Base-by-base conservation (phyloP, 2,797 vertebrate genomes). In the Antennarius maculatus region DNA sequence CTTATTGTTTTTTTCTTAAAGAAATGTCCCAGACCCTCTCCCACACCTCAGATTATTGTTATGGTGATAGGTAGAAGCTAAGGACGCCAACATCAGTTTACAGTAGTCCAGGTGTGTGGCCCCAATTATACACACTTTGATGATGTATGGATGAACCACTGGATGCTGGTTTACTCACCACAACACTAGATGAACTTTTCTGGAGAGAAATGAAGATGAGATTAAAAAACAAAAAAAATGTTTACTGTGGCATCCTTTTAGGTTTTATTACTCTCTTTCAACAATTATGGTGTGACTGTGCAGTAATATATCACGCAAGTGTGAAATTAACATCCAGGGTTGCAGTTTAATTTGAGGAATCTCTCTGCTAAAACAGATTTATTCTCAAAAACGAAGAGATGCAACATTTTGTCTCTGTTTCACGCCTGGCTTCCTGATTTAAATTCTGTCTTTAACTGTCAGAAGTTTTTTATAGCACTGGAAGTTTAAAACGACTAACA, bases 41-140 rank as follows among this genome's bases (percentile, higher is more conserved):
- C 48, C 37, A 13, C 9, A 59, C 8, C 23, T 62, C 63, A 65
- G 73, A 74, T 79, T 70, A 81, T 54, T 59, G 56, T 48, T 46
- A 51, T 57, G 63, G 57, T 14, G 12, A 70, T 7, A 79, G 70
- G 84, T 66, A 75, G 62, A 80, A 61, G 82, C 76, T 77, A 51
- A 82, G 64, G 70, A 85, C 69, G 1, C 39, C 69, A 85, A 81
- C 78, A 70, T 51, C 54, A 52, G 58, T 42, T 29, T 53, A 45
- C 6, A 54, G 49, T 51, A 66, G 3, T 4, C 18, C 16, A 12
- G 17, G 71, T 74, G 73, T 86, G 79, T 73, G 73, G 73, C 71
- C 69, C 48, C 54, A 46, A 66, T 66, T 71, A 58, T 23, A 64
- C 37, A 48, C 63, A 56, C 47, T 53, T 15, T 51, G 23, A 39